Evolutionary conservation across 2,888 invertebrate species (phyloP), one percentile per base, ranked within the genome.

Genomic region (Apotomis turbidana): DNA sequence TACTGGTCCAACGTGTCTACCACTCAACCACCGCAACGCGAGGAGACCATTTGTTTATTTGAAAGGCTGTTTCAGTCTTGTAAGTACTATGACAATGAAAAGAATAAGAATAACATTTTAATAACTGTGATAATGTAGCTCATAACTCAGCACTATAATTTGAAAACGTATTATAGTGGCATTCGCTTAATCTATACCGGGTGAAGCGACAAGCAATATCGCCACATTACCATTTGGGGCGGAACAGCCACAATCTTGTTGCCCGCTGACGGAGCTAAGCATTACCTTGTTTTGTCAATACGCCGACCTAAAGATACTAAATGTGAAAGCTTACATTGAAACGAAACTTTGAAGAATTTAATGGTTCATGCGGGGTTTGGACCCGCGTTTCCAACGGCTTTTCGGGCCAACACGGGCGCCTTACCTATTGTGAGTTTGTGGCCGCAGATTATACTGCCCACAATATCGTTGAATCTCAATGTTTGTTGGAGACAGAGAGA

Each of bases 251-350:
- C 82, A 84, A 84, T 85, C 81, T 82, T 76, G 81, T 78, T 80
- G 79, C 74, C 74, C 83, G 81, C 83, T 85, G 84, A 84, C 85
- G 79, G 81, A 83, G 80, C 78, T 77, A 77, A 77, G 79, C 82
- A 83, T 85, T 85, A 86, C 83, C 81, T 81, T 27, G 75, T 81
- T 80, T 77, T 74, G 80, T 76, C 80, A 83, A 83, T 57, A 67
- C 57, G 38, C 46, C 36, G 57, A 62, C 4, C 51, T 68, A 68
- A 44, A 52, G 3, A 52, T 12, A 36, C 63, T 60, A 49, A 59
- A 66, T 71, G 64, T 38, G 49, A 9, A 9, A 9, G 5, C 12
- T 9, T 49, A 49, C 41, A 27, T 27, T 27, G 27, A 27, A 27
- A 27, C 27, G 27, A 27, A 27, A 27, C 27, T 27, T 27, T 27